phyloP scores from a whole-genome alignment of 2,888 invertebrate species.

The Sphinx pinastri region DNA sequence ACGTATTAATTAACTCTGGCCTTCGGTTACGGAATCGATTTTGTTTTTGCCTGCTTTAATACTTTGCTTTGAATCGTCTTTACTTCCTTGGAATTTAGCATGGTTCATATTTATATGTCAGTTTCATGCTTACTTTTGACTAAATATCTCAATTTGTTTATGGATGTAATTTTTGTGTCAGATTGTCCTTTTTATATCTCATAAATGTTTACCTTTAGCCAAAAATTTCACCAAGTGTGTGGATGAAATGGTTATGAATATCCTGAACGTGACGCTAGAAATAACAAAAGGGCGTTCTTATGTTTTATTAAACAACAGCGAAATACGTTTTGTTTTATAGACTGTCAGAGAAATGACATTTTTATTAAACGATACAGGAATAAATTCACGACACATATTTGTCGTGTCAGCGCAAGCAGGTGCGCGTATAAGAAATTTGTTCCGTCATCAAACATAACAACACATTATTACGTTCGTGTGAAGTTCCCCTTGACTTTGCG shows the following conservation, averaged over 20 bases:
- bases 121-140: neutral
- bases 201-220: no score
- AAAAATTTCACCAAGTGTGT: no score
- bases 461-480: constrained; percentile 58
- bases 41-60: neutral
- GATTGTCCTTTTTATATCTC: neutral
- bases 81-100: constrained; percentile 1
- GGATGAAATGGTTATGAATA: neutral
- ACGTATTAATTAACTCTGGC: neutral
- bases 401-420: constrained; percentile 66
- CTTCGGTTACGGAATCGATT: neutral
- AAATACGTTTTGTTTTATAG: constrained; percentile 35
- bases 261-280: neutral
- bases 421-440: constrained; percentile 68
- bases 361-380: constrained; percentile 57
- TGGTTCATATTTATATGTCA: neutral
- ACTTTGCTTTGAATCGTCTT: neutral
- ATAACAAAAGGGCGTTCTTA: neutral
- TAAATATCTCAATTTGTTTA: neutral
- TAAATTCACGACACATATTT: constrained; percentile 58
- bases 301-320: constrained; percentile 13
- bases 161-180: neutral
- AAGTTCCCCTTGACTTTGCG: constrained; percentile 43
- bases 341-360: constrained; percentile 47
- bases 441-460: constrained; percentile 70